Evolutionary conservation across 2,888 invertebrate genomes (phyloP).

Genomic region (Chrysolina haemoptera): DNA sequence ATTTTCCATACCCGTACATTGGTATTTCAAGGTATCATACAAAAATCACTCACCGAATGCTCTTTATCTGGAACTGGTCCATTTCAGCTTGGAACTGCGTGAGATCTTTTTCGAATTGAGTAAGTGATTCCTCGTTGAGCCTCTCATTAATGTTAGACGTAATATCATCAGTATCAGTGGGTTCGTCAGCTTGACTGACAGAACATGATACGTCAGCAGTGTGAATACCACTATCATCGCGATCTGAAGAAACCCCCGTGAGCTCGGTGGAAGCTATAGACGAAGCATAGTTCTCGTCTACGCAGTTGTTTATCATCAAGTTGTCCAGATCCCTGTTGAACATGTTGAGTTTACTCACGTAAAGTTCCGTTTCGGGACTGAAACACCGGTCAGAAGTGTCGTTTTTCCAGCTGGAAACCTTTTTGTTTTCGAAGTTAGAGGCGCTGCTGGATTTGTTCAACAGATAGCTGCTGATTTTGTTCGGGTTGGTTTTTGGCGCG

Average conservation of each 20-base stretch:
- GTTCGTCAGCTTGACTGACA: conserved; percentile 82
- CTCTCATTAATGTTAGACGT: conserved; percentile 62
- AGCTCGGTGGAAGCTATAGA: conserved; percentile 75
- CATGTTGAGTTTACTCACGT: conserved; percentile 66
- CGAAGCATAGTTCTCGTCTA: conserved; percentile 70
- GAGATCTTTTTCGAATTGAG: conserved; percentile 48
- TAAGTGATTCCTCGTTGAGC: conserved; percentile 50
- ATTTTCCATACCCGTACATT: no score
- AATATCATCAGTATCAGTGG: conserved; percentile 72
- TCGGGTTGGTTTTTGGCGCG: conserved; percentile 49
- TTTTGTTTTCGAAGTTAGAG: conserved; percentile 50
- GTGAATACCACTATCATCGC: conserved; percentile 86
- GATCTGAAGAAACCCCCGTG: conserved; percentile 74
- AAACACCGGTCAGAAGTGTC: conserved; percentile 66
- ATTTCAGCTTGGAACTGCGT: conserved; percentile 46
- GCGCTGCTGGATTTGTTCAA: conserved; percentile 56
- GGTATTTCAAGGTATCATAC: neutral
- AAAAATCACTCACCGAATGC: neutral
- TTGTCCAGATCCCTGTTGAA: conserved; percentile 69
- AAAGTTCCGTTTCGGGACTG: conserved; percentile 74
- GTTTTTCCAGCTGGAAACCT: conserved; percentile 47
- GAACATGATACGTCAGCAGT: conserved; percentile 85
- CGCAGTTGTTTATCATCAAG: conserved; percentile 60
- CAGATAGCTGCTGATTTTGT: conserved; percentile 61
- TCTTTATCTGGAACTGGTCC: conserved; percentile 34